Evolutionary conservation across 2,888 invertebrate species (phyloP).

Genomic region (Ophion costatus): DNA sequence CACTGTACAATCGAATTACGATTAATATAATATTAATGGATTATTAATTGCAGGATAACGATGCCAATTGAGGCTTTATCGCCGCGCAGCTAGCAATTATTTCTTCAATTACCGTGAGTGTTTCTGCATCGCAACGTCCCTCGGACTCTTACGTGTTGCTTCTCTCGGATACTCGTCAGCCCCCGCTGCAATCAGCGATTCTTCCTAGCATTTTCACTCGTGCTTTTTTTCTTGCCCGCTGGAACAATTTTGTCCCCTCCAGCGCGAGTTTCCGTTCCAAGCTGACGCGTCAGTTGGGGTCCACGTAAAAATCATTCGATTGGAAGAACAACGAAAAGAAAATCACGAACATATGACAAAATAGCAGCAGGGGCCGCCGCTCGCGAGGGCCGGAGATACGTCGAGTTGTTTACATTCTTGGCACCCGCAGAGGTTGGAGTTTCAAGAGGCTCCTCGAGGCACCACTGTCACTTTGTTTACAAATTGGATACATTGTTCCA

Average conservation of each 20-base stretch:
- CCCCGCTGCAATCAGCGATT: constrained; percentile 1
- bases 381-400: constrained; percentile 27
- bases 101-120: constrained; percentile 51
- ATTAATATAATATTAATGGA: constrained; percentile 3
- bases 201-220: constrained; percentile 13
- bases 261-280: not conserved
- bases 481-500: constrained; percentile 21
- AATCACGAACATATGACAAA: constrained; percentile 16
- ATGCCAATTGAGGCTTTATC: not conserved
- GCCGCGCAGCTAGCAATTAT: not conserved
- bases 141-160: constrained; percentile 31
- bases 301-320: not conserved
- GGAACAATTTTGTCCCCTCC: not conserved
- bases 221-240: not conserved
- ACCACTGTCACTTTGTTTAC: constrained; percentile 45
- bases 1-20: not conserved
- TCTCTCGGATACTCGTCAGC: not conserved
- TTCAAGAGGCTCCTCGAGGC: constrained; percentile 1
- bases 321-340: not conserved
- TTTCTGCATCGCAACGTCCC: constrained; percentile 43
- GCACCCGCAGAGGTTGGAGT: not conserved
- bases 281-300: not conserved
- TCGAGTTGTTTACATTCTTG: constrained; percentile 55
- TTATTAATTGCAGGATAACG: constrained; percentile 21
- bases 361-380: not conserved